Conservation (phyloP, 2,888 invertebrate genomes). For the Ellobium chinense region DNA sequence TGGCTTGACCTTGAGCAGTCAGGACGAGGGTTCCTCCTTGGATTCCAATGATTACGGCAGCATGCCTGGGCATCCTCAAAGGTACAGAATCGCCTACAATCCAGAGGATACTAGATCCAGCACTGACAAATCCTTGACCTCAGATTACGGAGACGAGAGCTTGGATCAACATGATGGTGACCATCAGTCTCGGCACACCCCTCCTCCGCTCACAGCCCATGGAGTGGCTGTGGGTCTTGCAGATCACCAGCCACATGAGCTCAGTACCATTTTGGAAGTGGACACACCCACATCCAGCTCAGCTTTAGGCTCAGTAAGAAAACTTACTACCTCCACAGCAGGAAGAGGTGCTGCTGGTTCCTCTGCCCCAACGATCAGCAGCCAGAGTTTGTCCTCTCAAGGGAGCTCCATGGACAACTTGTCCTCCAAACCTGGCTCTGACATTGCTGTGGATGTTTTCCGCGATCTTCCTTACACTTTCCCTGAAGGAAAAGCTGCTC, state of each 20-base stretch:
- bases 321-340: background rate
- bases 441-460: conserved; percentile 14
- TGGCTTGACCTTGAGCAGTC: background rate
- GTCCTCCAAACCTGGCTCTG: background rate
- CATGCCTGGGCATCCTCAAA: background rate
- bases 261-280: conserved; percentile 71
- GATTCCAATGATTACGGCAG: background rate
- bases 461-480: conserved; percentile 23
- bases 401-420: background rate
- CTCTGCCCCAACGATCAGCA: background rate
- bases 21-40: background rate
- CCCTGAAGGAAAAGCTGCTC: background rate
- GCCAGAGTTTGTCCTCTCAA: conserved; percentile 10
- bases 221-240: background rate
- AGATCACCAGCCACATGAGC: conserved; percentile 56
- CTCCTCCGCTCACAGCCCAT: background rate
- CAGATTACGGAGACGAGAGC: background rate
- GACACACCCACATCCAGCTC: conserved; percentile 60
- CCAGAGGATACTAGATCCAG: background rate
- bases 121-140: background rate
- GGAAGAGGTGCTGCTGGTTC: background rate
- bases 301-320: background rate
- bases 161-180: background rate
- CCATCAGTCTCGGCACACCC: background rate
- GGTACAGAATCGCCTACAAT: background rate